Conservation (phyloP, 2,888 invertebrate species). For the Choreutis nemorana region DNA sequence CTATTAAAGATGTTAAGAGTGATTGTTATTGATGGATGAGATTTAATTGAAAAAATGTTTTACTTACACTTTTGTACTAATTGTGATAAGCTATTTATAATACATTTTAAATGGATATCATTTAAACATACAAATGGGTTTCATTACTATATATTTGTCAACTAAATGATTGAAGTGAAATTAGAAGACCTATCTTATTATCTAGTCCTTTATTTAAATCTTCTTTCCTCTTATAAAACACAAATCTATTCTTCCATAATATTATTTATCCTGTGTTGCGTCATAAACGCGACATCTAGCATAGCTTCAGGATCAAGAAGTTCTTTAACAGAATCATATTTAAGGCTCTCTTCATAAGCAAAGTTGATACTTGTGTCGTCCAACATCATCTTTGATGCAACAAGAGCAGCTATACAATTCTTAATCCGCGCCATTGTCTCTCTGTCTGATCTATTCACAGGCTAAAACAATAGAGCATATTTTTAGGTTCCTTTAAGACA, state of each 20-base stretch:
- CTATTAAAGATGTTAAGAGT: too few species aligned
- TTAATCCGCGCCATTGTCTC: conserved; percentile 88
- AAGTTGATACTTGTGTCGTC: conserved; percentile 92
- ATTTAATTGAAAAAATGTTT: conserved; percentile 4
- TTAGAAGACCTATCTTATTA: too few species aligned
- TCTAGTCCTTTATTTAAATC: background rate
- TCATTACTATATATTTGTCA: too few species aligned
- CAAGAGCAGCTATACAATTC: conserved; percentile 89
- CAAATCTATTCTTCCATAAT: conserved; percentile 32
- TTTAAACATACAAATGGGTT: background rate
- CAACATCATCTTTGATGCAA: conserved; percentile 87
- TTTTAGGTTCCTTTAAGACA: too few species aligned
- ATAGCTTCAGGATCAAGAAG: conserved; percentile 85
- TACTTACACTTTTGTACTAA: conserved; percentile 1
- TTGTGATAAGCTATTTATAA: conserved; percentile 6
- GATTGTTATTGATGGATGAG: too few species aligned
- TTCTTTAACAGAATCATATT: conserved; percentile 78
- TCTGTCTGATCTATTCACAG: conserved; percentile 75
- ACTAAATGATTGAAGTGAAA: too few species aligned
- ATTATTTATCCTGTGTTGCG: conserved; percentile 74
- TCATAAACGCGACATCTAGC: conserved; percentile 81
- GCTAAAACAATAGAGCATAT: too few species aligned
- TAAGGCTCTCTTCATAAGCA: conserved; percentile 88
- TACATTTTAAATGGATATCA: background rate
- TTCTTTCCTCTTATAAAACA: too few species aligned